Evolutionary conservation across 1,140 invertebrate species (phyloP), one percentile per base, ranked within the genome.

Genomic region (Caerostris darwini): DNA sequence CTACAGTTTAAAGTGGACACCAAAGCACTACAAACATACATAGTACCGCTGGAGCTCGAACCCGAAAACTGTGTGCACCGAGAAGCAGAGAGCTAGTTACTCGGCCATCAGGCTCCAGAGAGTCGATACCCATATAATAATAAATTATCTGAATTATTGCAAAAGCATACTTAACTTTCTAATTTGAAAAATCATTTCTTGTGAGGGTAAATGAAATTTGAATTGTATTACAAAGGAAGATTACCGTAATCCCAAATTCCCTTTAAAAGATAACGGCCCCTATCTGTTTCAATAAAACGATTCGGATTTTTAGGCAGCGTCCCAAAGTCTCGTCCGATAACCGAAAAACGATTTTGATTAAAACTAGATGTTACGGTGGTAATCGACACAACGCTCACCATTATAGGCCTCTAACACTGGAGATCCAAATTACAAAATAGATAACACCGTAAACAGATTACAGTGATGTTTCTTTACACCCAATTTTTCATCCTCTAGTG

Each of bases 301-400:
- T 50, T 77, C 7, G 50, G 34, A 53, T 77, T 77, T 77, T 77
- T 77, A 77, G 71, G 8, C 12, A 12, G 71, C 10, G 71, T 50
- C 71, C 71, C 34, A 50, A 53, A 17, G 7, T 10, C 71, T 77
- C 71, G 19, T 85, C 83, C 83, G 88, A 90, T 90, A 90, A 71
- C 67, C 88, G 54, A 19, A 90, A 90, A 90, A 71, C 88, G 67
- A 77, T 90, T 90, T 71, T 34, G 54, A 77, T 77, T 90, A 56
- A 90, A 90, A 90, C 69, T 67, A 90, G 88, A 34, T 90, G 61
- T 90, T 90, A 58, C 14, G 53, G 77, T 58, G 34, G 69, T 58
- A 71, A 71, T 77, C 88, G 14, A 90, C 57, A 90, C 67, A 4
- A 53, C 88, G 61, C 34, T 77, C 71, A 69, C 17, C 61, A 71